phyloP scores from a whole-genome alignment of 2,113 vertebrate genomes.

The Neolamprologus sp. region DNA sequence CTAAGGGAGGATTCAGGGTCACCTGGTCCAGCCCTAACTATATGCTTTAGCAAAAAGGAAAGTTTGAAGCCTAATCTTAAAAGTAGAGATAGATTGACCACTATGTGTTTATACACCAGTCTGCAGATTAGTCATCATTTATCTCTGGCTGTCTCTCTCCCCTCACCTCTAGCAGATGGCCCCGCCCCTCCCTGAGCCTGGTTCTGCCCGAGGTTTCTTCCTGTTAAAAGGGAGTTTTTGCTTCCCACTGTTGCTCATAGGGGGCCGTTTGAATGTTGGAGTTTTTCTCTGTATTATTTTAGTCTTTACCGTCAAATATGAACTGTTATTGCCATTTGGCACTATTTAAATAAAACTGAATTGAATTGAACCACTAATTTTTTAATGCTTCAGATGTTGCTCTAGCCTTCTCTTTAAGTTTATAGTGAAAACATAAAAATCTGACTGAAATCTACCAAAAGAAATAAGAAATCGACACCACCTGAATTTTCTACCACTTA shows the following conservation, averaged over 20 bases:
- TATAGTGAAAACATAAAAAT: background rate
- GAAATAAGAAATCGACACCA: background rate
- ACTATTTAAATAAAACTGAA: background rate
- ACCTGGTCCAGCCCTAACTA: too few relatives aligned
- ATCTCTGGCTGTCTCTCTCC: background rate
- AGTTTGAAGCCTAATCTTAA: too few relatives aligned
- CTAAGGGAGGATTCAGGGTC: too few relatives aligned
- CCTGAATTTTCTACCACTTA: background rate
- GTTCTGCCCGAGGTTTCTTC: background rate
- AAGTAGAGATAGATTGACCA: background rate
- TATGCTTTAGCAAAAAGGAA: too few relatives aligned
- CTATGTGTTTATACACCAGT: background rate
- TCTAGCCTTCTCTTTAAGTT: background rate
- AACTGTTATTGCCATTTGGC: background rate
- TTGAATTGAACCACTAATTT: background rate
- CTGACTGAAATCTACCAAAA: background rate
- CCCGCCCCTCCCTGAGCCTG: fast-evolving
- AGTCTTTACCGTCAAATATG: background rate
- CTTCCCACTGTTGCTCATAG: background rate
- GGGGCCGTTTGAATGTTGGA: background rate
- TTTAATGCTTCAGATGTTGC: background rate
- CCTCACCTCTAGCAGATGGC: background rate
- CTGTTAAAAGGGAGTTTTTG: background rate
- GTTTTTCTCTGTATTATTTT: background rate
- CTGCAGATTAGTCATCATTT: background rate